A percentile compares a stretch with the other conserved stretches of the same genome.
Evolutionary conservation across 2,797 vertebrate species (phyloP).

Genomic region (Hoplostethus mediterraneus): DNA sequence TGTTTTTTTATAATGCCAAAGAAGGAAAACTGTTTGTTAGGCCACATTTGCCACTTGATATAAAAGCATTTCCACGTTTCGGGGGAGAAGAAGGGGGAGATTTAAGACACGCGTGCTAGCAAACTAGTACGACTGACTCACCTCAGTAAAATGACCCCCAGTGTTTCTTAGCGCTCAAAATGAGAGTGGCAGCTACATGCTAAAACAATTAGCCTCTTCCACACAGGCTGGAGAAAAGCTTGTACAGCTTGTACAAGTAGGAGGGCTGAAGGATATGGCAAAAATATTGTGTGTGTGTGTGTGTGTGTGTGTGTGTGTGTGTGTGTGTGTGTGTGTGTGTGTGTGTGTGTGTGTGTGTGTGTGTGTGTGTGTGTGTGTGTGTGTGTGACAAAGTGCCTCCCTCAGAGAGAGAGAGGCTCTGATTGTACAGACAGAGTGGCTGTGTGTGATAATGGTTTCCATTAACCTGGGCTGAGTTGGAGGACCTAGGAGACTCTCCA

Average conservation of each 20-base stretch:
- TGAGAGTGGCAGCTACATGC: constrained; percentile 70
- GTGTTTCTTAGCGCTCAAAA: constrained; percentile 62
- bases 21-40: constrained; percentile 47
- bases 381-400: constrained; percentile 73
- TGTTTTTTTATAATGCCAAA: constrained; percentile 27
- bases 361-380: constrained; percentile 13
- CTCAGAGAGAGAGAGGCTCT: constrained; percentile 69
- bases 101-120: constrained; percentile 50
- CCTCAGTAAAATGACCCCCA: constrained; percentile 67
- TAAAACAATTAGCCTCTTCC: constrained; percentile 77
- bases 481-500: constrained; percentile 78
- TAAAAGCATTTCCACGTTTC: constrained; percentile 68
- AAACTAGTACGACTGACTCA: constrained; percentile 68
- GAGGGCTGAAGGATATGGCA: constrained; percentile 28
- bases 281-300: constrained; percentile 38
- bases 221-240: constrained; percentile 41
- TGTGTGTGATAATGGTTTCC: constrained; percentile 83
- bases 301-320: constrained; percentile 30
- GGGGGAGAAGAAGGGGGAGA: constrained; percentile 43
- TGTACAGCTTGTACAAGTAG: constrained; percentile 50
- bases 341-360: no score
- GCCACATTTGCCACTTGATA: constrained; percentile 51
- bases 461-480: constrained; percentile 81
- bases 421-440: constrained; percentile 78
- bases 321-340: constrained; percentile 30